Conservation (phyloP, 1,140 invertebrate genomes). For the Bombus superbus region DNA sequence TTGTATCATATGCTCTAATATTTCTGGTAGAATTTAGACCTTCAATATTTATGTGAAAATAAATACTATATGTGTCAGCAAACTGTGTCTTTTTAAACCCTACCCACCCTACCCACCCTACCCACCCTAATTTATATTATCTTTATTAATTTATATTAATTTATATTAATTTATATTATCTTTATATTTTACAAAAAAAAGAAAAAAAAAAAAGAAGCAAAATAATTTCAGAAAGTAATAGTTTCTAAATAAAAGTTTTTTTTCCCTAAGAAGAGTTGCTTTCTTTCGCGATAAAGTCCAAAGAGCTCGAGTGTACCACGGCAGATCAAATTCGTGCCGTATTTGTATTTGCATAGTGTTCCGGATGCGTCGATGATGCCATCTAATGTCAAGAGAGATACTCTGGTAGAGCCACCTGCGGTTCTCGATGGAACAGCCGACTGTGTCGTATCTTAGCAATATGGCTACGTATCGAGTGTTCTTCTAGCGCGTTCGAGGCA, state of each 20-base stretch:
- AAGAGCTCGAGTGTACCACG: not conserved
- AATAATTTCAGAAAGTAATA: not conserved
- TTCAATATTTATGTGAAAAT: constrained; percentile 62
- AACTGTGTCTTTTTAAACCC: not conserved
- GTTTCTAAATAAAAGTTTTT: not conserved
- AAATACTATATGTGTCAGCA: constrained; percentile 38
- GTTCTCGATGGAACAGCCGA: constrained; percentile 6
- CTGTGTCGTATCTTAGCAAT: constrained; percentile 10
- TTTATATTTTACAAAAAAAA: no score
- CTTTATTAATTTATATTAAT: no score
- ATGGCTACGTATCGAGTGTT: constrained; percentile 45
- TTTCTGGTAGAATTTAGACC: constrained; percentile 36
- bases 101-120: no score
- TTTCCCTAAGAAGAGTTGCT: not conserved
- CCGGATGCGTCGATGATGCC: not conserved
- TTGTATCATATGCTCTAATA: no score
- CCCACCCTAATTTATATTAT: no score
- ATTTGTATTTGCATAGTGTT: no score
- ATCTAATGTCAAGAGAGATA: not conserved
- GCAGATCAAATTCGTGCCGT: not conserved
- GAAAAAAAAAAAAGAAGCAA: not conserved
- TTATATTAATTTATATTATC: no score
- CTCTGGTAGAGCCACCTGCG: not conserved
- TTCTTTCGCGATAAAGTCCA: not conserved
- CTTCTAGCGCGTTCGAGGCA: not conserved